Evolutionary conservation across 2,888 invertebrate species (phyloP), one percentile per base, ranked within the genome.

Genomic region (Pecten maximus): DNA sequence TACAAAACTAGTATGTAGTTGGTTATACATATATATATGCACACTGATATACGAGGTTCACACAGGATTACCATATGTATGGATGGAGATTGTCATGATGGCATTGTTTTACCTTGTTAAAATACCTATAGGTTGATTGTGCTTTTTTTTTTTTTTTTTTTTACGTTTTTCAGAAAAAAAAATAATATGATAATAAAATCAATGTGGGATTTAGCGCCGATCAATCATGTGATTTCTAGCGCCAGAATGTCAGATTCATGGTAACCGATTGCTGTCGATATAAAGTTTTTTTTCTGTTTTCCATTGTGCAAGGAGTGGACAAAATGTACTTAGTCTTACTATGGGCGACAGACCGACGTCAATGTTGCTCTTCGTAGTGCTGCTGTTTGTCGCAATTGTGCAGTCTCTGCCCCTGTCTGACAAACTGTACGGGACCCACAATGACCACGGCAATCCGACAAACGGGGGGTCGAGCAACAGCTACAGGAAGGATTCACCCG

Each of bases 401-500:
- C 74, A 40, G 90, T 90, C 88, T 86, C 54, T 90, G 74, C 90
- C 90, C 54, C 86, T 90, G 35, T 88, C 90, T n/a, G 90, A 90
- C 54, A 90, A 87, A 54, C 50, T 87, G 16, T 86, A 35, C 40
- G 15, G 86, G 40, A 40, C 40, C 40, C 44, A 87, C 86, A 89
- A 89, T 40, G 88, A 87, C 87, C 40, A 87, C 35, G 87, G 87
- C 40, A 50, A 40, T n/a, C 39, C 40, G 60, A 60, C 60, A 89
- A 87, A 60, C 54, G 88, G 16, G 60, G 87, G 54, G 87, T 89
- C 40, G 89, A 88, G 40, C 87, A 88, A 54, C 89, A 87, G 23
- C 48, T 89, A 16, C 35, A 48, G 0, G 89, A 89, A 23, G 89
- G 87, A n/a, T 40, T 87, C 40, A 23, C 35, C 8, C 35, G 74